phyloP scores from a whole-genome alignment of 2,797 vertebrate genomes.

The Chrosomus eos region DNA sequence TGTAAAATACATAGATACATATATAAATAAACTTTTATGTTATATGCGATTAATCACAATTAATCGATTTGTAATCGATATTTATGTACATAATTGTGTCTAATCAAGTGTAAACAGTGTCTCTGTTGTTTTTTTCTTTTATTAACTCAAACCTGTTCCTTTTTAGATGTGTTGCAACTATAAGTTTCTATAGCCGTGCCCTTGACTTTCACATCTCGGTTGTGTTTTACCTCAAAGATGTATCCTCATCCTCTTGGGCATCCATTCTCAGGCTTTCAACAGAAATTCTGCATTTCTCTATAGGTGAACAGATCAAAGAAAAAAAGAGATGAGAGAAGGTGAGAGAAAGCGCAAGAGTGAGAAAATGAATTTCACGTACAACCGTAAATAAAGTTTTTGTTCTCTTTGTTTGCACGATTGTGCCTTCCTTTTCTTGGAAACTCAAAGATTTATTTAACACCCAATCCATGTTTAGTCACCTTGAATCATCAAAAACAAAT shows the following conservation, averaged over 20 bases:
- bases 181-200: background rate
- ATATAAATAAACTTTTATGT: too few species aligned
- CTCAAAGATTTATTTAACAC: background rate
- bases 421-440: background rate
- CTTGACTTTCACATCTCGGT: constrained; percentile 12
- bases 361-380: background rate
- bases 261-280: constrained; percentile 22
- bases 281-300: constrained; percentile 11
- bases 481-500: background rate
- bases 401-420: constrained; percentile 3
- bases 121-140: background rate
- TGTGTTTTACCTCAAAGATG: constrained; percentile 13
- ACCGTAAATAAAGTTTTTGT: background rate
- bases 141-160: background rate
- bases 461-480: background rate
- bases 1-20: too few species aligned
- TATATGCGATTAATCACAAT: too few species aligned
- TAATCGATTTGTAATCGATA: too few species aligned
- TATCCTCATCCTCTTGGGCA: constrained; percentile 24
- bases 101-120: background rate
- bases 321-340: constrained; percentile 11
- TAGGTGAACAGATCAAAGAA: constrained; percentile 22
- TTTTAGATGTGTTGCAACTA: background rate
- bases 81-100: background rate
- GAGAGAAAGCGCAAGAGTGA: background rate